Evolutionary conservation across 2,113 vertebrate species (phyloP), one percentile per base, ranked within the genome.

Genomic region (Parus major): DNA sequence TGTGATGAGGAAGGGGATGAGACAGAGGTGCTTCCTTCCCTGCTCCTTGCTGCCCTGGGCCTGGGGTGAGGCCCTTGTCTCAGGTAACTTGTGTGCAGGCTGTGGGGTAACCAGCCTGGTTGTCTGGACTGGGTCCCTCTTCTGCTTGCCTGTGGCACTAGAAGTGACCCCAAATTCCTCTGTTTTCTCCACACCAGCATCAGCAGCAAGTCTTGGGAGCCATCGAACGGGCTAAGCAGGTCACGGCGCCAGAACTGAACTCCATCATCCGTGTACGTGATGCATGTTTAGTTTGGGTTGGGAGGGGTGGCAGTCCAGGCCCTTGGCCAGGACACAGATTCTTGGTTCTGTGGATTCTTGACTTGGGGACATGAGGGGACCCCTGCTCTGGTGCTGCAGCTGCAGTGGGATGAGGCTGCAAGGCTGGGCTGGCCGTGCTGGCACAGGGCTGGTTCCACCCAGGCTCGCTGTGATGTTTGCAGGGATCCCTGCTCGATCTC

Each of bases 171-270:
- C 16, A 20, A 3, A 68, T 83, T 28, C 39, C 33, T 73, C 31
- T 82, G 23, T 77, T 93, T 64, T 70, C 24, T 59, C 66, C 61
- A 6, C 7, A 31, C 17, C 96, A 99, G 99, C 99, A 99, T 97
- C 99, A 99, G 96, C 99, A 99, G 97, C 99, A 99, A 96, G 99
- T 99, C 90, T 97, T 99, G 97, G 99, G 99, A 33, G 99, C 99
- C 92, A 99, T 99, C 2, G 99, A 99, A 93, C 96, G 99, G 88
- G 99, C 99, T 75, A 99, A 99, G 97, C 99, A 99, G 97, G 99
- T 99, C 88, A 99, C 99, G 0, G 99, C 99, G 0, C 99, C 99
- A 2, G 99, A 99, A 96, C 99, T 99, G 98, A 99, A 99, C 98
- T 99, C 99, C 96, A 99, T 99, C 97, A 99, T 99, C 97, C 98